Base-by-base conservation (phyloP, 2,888 invertebrate genomes). In the Tinea pellionella region DNA sequence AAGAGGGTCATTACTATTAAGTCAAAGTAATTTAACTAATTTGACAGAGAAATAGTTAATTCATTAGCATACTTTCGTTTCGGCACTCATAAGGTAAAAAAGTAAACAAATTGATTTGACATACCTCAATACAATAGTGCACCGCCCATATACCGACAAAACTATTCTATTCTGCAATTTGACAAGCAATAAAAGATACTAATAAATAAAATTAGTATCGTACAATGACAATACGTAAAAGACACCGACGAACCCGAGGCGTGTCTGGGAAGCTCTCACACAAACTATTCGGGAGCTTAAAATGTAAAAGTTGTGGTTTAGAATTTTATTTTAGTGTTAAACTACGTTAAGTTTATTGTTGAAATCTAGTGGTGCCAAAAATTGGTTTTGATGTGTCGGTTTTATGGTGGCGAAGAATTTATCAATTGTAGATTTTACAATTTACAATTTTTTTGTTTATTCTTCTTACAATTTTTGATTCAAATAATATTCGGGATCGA, bases 161-260 rank as follows among this genome's bases (percentile, higher is more conserved):
- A 67, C 64, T 61, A 66, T 67, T 70, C 72, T 69, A 75, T 77
- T 74, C 75, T 74, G 75, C 79, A 80, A 79, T 79, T 75, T 77
- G 74, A 78, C 76, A 70, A 66, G 67, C 73, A 67, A 72, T 78
- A 81, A 84, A 80, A 76, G 73, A 68, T 59, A 71, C 72, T 77
- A 84, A 85, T 85, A 85, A 86, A 86, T 85, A 79, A 85, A 84
- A 83, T 84, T 82, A 78, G 77, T 73, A 71, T 70, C 76, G 70
- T 71, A 68, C 64, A 65, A 62, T 69, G 72, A 73, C 71, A 72
- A 75, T 74, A 68, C 69, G 64, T 68, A 69, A 70, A 67, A 74
- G 71, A 71, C 56, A 67, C 77, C 77, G 75, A 68, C 65, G 62
- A 61, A 11, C 61, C 61, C 63, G 42, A 67, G 75, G 77, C 76